These are phyloP conservation scores for Cariama cristata DNA, from an alignment of 2,113 vertebrate species.

Conservation along the genomic window DNA sequence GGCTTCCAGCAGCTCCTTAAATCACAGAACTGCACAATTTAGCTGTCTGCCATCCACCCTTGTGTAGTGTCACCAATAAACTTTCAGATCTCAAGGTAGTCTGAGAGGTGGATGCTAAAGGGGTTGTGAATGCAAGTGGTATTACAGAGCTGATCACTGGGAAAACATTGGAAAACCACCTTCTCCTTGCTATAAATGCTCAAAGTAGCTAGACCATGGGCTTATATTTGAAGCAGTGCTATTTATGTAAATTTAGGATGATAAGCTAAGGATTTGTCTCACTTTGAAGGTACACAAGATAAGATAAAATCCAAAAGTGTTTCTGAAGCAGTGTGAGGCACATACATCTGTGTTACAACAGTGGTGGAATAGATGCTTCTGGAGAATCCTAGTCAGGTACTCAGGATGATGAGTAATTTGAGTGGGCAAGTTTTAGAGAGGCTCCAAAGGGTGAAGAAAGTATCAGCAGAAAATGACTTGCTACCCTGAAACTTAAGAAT, in stretches of 20 bases:
- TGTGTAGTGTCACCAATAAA: neutral
- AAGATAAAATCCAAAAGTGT: neutral
- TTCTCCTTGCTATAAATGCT: neutral
- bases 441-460: neutral
- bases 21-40: neutral
- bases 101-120: neutral
- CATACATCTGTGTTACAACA: neutral
- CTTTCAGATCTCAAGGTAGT: neutral
- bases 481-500: neutral
- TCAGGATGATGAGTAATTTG: neutral
- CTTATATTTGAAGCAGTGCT: neutral
- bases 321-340: neutral
- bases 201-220: neutral
- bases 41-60: accelerated
- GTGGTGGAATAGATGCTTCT: neutral
- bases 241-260: neutral
- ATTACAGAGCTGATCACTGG: neutral
- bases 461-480: neutral
- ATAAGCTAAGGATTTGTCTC: neutral
- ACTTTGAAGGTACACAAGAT: neutral
- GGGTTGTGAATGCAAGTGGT: neutral
- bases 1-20: neutral
- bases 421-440: neutral
- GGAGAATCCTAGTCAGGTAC: neutral
- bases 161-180: neutral